Conservation (phyloP, 1,140 invertebrate genomes). For the Pseudomyrmex gracilis region DNA sequence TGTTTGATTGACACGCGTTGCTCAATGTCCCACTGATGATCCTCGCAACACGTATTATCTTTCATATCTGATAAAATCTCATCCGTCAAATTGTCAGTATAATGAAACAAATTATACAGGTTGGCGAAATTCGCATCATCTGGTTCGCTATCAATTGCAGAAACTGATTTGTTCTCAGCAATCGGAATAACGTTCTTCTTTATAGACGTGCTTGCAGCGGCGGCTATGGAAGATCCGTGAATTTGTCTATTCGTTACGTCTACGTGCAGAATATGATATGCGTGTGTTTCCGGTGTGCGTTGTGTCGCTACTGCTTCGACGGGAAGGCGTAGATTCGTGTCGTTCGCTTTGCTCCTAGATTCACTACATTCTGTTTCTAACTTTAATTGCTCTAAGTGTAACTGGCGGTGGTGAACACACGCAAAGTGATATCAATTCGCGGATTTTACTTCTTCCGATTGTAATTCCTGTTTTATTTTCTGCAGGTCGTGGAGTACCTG, state of each 20-base stretch:
- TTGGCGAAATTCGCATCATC: background rate
- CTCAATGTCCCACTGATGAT: background rate
- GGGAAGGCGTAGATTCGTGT: slow-evolving; percentile 43
- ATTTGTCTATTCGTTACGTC: slow-evolving; percentile 52
- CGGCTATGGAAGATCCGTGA: slow-evolving; percentile 61
- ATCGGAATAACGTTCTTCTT: background rate
- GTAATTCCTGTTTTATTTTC: slow-evolving; percentile 82
- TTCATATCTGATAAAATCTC: slow-evolving; percentile 35
- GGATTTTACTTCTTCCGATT: slow-evolving; percentile 75
- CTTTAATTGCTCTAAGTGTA: slow-evolving; percentile 77
- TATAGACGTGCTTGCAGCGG: slow-evolving; percentile 5
- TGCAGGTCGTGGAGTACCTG: slow-evolving; percentile 87
- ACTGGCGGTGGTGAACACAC: slow-evolving; percentile 83
- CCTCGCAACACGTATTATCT: background rate
- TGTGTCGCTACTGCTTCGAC: slow-evolving; percentile 61
- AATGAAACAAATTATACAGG: background rate
- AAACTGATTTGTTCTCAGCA: background rate
- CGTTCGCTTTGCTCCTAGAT: background rate
- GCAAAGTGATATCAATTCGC: slow-evolving; percentile 85
- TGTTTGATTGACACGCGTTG: background rate
- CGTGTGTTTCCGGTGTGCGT: slow-evolving; percentile 82
- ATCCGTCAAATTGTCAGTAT: slow-evolving; percentile 3
- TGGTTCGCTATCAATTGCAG: background rate
- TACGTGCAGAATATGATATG: slow-evolving; percentile 70
- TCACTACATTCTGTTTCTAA: slow-evolving; percentile 67